Evolutionary conservation across 2,888 invertebrate genomes (phyloP), one percentile per base, ranked within the genome.

Genomic region (Micoletzkya japonica): DNA sequence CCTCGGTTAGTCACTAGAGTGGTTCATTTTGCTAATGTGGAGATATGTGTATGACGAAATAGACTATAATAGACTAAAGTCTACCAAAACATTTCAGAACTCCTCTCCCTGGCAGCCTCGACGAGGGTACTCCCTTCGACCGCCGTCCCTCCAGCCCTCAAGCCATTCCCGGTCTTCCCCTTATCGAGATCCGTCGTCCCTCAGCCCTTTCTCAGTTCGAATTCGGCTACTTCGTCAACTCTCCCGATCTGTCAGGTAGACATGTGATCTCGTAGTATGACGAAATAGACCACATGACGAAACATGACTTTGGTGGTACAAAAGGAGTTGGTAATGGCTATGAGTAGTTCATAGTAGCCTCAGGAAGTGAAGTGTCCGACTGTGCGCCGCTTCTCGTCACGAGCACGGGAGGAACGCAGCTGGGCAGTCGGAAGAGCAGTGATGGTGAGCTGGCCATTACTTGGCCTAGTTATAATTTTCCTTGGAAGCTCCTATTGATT

Each of bases 221-320:
- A 63, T 85, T 85, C 57, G 84, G 84, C 3, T 84, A 84, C 72
- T 84, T 83, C 72, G 83, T 85, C 44, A 84, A 85, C 57, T 83
- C 84, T 7, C 85, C 84, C 7, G 83, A 84, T 20, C 66, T 77
- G 20, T 72, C 73, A 34, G 81, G 80, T 4, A 20, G n/a, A n/a
- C n/a, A n/a, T n/a, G n/a, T n/a, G n/a, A n/a, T n/a, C n/a, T n/a
- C n/a, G n/a, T n/a, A n/a, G n/a, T n/a, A n/a, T n/a, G n/a, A n/a
- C n/a, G n/a, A n/a, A n/a, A 44, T 14, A 17, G 14, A 44, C 49
- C 49, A n/a, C 20, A n/a, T n/a, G 54, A 20, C 44, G 20, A 44
- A 20, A 44, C 44, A 10, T 39, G 7, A 39, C 10, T 17, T 39
- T 39, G 39, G 7, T 17, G 26, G 7, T 24, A 49, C 30, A 32